These are phyloP conservation scores for Orchestia grillus DNA, from an alignment of 1,140 invertebrate species.

Conservation along the genomic window DNA sequence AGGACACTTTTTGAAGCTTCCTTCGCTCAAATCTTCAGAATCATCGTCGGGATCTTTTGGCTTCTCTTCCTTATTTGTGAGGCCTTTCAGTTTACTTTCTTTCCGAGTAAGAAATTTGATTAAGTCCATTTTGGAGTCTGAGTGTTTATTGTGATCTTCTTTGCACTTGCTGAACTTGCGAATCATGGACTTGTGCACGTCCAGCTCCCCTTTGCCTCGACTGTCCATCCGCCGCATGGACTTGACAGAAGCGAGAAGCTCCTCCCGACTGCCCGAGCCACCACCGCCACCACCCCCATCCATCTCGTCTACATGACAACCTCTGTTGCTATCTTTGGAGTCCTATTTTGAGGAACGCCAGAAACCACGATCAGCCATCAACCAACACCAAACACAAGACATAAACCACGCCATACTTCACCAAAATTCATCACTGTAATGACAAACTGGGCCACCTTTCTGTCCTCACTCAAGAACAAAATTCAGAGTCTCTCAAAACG, in stretches of 20 bases:
- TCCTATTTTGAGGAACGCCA: constrained; percentile 40
- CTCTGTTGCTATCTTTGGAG: constrained; percentile 48
- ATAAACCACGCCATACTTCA: background rate
- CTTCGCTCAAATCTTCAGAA: constrained; percentile 4
- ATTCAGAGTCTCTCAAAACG: background rate
- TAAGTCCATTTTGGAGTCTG: constrained; percentile 9
- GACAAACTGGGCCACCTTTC: background rate
- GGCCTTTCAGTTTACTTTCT: constrained; percentile 16
- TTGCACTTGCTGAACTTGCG: constrained; percentile 57
- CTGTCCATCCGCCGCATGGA: constrained; percentile 51
- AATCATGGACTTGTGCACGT: constrained; percentile 56
- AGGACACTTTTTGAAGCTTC: background rate
- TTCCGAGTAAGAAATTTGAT: constrained; percentile 22
- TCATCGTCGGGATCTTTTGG: background rate
- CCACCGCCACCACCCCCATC: constrained; percentile 27
- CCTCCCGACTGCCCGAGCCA: constrained; percentile 48
- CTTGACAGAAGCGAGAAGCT: constrained; percentile 38
- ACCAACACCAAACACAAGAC: background rate
- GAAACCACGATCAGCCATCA: background rate
- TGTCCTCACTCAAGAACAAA: background rate
- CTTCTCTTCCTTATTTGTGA: constrained; percentile 20
- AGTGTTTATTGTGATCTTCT: constrained; percentile 12
- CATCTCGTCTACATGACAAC: background rate
- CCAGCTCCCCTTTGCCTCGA: constrained; percentile 57
- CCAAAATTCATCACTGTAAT: background rate